These are phyloP conservation scores for Amiota communis DNA, from an alignment of 2,888 invertebrate genomes.

Conservation along the genomic window DNA sequence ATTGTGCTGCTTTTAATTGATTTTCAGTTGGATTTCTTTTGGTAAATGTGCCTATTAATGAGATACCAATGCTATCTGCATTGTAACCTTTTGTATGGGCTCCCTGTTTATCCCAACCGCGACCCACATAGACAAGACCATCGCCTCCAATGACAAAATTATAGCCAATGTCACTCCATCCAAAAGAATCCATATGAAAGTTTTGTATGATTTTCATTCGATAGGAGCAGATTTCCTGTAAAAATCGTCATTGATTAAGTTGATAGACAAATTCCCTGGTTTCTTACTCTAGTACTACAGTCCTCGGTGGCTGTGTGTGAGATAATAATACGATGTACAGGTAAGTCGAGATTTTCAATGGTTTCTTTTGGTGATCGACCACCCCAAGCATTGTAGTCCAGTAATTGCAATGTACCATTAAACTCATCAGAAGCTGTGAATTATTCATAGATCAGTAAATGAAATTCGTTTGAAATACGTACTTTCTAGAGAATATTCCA, in stretches of 20 bases:
- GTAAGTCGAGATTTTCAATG: conserved; percentile 74
- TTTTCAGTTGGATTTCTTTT: conserved; percentile 74
- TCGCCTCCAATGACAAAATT: conserved; percentile 87
- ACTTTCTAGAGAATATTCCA: conserved; percentile 57
- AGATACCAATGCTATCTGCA: conserved; percentile 79
- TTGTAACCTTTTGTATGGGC: conserved; percentile 82
- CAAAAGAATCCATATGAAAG: conserved; percentile 79
- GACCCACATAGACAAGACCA: conserved; percentile 81
- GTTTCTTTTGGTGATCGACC: conserved; percentile 77
- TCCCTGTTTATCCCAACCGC: conserved; percentile 83
- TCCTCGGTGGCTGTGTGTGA: conserved; percentile 79
- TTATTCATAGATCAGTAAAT: background rate
- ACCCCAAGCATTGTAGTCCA: conserved; percentile 79
- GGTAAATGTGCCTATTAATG: conserved; percentile 82
- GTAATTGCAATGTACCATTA: conserved; percentile 73
- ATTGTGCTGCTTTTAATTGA: conserved; percentile 77
- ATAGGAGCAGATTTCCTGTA: conserved; percentile 76
- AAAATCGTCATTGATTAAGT: background rate
- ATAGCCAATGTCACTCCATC: conserved; percentile 82
- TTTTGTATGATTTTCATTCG: conserved; percentile 74
- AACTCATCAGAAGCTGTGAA: conserved; percentile 35
- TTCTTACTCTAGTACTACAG: conserved; percentile 75
- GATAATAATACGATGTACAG: conserved; percentile 77
- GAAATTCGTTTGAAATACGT: conserved; percentile 5
- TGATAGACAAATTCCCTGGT: background rate